Conservation (phyloP, 1,140 invertebrate genomes). For the Panulirus ornatus region DNA sequence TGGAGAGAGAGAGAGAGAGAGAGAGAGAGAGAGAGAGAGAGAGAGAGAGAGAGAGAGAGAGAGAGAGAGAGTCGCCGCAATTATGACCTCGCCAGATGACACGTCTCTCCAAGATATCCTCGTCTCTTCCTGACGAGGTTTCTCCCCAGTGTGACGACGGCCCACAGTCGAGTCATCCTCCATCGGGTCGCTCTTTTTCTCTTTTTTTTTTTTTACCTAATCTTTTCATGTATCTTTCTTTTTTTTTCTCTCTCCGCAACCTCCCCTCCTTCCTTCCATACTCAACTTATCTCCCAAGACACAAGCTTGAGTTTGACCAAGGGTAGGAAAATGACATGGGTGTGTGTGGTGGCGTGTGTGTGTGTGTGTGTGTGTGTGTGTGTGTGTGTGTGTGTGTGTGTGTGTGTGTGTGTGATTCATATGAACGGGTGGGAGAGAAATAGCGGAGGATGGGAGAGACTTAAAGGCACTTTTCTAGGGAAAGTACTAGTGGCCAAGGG, state of each 20-base stretch:
- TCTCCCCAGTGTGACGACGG: too few species aligned
- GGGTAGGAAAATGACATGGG: not conserved
- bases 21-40: not conserved
- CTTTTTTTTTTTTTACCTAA: not conserved
- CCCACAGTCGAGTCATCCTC: too few species aligned
- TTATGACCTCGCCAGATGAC: too few species aligned
- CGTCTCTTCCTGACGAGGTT: too few species aligned
- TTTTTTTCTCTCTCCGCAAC: not conserved
- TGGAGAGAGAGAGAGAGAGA: too few species aligned
- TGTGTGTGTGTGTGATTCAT: not conserved
- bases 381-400: constrained; percentile 20
- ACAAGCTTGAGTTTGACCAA: too few species aligned
- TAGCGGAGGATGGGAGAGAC: not conserved
- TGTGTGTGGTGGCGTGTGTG: not conserved
- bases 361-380: constrained; percentile 35
- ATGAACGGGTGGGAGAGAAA: too few species aligned
- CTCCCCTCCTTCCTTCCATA: not conserved
- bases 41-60: not conserved
- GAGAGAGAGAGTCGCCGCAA: not conserved
- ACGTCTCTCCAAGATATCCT: too few species aligned
- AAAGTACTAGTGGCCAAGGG: not conserved
- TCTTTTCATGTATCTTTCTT: not conserved
- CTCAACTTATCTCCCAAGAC: too few species aligned
- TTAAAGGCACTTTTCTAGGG: not conserved
- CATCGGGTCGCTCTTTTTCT: not conserved